Base-by-base conservation (phyloP, 2,888 invertebrate genomes). In the Didymodactylos carnosus region DNA sequence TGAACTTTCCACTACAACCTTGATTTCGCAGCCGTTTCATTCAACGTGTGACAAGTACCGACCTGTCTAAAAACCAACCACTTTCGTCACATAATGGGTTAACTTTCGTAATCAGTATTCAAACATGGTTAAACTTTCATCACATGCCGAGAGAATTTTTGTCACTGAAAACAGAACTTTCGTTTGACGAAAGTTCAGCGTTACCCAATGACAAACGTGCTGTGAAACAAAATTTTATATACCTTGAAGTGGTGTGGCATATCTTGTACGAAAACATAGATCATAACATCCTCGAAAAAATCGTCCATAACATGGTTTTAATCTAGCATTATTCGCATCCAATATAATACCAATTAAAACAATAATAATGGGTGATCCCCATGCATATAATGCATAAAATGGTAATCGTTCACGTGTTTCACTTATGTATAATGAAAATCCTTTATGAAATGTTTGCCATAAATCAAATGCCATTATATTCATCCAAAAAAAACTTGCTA, bases 401-500 rank as follows among this genome's bases (percentile, higher is more conserved):
- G 78, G 78, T 5, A 79, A 75, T 69, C 79, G 78, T 72, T 78
- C 80, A 39, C 27, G 35, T 27, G 69, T 43, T 23, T 69, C 71
- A 40, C 35, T 25, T 2, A 39, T 8, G n/a, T 70, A 53, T 2
- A 72, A 27, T 35, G 72, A 69, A 23, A 75, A 75, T 71, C 78
- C 79, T 69, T 78, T 76, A 19, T 79, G 77, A 76, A 84, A 84
- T 5, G 83, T 83, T 29, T 79, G 76, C 77, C 78, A 83, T 7
- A 83, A 78, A 76, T 84, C 84, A 81, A 87, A 87, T 27, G 88
- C 86, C 85, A 88, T 88, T 23, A 87, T 86, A 73, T 87, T 85
- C 81, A 88, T 84, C 89, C 89, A 89, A 78, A 87, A 88, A 76
- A 88, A 86, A 19, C 88, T 87, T 70, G 88, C 86, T 72, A 88